Conservation (phyloP, 2,797 vertebrate species). For the Clarias fuscus region DNA sequence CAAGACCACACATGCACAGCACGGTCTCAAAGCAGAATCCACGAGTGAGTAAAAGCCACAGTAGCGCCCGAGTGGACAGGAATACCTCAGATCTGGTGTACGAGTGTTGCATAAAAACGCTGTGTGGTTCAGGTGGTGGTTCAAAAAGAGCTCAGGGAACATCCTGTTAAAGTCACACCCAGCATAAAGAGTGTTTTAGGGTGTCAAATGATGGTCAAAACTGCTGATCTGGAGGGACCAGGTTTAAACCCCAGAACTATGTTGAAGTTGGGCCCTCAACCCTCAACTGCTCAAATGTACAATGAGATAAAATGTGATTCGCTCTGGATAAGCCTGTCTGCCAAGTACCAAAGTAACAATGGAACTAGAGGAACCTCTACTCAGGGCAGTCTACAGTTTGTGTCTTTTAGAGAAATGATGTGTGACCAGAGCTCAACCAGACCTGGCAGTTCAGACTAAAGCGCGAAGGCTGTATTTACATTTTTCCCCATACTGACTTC, state of each 20-base stretch:
- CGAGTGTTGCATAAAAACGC: neutral
- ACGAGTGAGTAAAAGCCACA: neutral
- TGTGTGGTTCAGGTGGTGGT: constrained; percentile 1
- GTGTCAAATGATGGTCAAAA: neutral
- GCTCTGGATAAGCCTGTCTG: too few relatives aligned
- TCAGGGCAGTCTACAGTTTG: neutral
- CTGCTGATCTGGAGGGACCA: too few relatives aligned
- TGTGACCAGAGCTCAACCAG: constrained; percentile 4
- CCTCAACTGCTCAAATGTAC: too few relatives aligned
- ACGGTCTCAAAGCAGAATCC: neutral
- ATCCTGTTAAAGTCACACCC: constrained; percentile 1
- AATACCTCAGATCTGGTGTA: neutral
- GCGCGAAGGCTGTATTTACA: neutral
- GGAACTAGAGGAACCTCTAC: neutral
- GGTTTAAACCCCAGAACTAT: too few relatives aligned
- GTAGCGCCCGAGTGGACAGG: constrained; percentile 1
- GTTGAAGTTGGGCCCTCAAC: too few relatives aligned
- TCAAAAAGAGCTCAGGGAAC: constrained; percentile 15
- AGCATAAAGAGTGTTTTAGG: neutral
- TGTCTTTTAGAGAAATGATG: neutral
- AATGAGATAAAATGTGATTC: too few relatives aligned
- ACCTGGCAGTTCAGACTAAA: neutral
- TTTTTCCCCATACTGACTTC: neutral
- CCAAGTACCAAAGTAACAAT: too few relatives aligned
- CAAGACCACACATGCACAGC: neutral